Base-by-base conservation (phyloP, 1,140 invertebrate genomes). In the Hyphantria cunea region DNA sequence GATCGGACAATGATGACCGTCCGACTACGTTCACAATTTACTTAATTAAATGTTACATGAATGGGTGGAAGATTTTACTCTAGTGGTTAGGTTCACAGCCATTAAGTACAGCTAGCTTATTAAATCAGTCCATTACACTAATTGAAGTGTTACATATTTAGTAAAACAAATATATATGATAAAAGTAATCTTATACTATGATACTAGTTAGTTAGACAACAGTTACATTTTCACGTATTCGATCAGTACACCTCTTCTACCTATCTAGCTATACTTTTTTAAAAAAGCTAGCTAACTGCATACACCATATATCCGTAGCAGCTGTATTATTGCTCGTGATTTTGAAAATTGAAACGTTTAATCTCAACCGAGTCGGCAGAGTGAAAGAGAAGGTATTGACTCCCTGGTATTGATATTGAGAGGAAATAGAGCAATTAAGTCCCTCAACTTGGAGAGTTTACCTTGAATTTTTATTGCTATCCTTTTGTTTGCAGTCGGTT, bases 271-370 rank as follows among this genome's bases (percentile, higher is more conserved):
- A n/a, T n/a, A n/a, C n/a, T n/a, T n/a, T n/a, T n/a, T n/a, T n/a
- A n/a, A n/a, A n/a, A n/a, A n/a, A n/a, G n/a, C n/a, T n/a, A n/a
- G n/a, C n/a, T 25, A 25, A 25, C 17, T 25, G 1, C 17, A 25
- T 25, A 25, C 17, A 25, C 5, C 17, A 5, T 25, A 25, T 25
- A 25, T 25, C 17, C 17, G 2, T 25, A 25, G 17, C 2, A 3
- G 17, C 17, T 78, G 76, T 74, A 82, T 79, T 79, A 75, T 79
- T 73, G 64, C 55, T 65, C 82, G 73, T 70, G 74, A 80, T 70
- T 80, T 77, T 63, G 75, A 79, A 81, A 84, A 87, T 85, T 84
- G 80, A 82, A 84, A 79, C 81, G 76, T 72, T 87, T 82, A 81
- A 82, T 85, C 75, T 75, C 61, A 64, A 69, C 70, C 65, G 67